Evolutionary conservation across 2,888 invertebrate species (phyloP).

Genomic region (Rhopalosiphum nymphaeae): DNA sequence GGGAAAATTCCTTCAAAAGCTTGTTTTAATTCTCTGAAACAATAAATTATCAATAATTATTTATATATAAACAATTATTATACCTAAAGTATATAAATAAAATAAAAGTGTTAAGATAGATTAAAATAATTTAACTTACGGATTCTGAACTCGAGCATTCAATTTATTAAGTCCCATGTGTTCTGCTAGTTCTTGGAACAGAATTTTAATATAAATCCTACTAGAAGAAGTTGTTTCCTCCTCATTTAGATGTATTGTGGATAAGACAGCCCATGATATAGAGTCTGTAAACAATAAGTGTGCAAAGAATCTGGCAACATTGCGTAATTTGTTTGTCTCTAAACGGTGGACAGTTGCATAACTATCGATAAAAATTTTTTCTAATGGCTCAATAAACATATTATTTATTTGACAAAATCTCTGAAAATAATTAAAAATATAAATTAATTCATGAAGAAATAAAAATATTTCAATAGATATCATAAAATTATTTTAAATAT

Average conservation of each 20-base stretch:
- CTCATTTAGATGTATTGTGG: conserved; percentile 91
- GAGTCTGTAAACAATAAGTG: conserved; percentile 97
- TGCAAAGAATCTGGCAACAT: conserved; percentile 97
- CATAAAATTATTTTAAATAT: not conserved
- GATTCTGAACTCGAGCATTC: conserved; percentile 90
- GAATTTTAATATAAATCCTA: conserved; percentile 96
- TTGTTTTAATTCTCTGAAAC: conserved; percentile 83
- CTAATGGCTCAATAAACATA: conserved; percentile 92
- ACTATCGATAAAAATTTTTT: conserved; percentile 94
- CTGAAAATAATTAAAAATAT: conserved; percentile 70
- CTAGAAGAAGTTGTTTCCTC: conserved; percentile 98
- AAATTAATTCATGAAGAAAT: conserved; percentile 11
- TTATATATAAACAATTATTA: not conserved
- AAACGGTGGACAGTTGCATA: conserved; percentile 95
- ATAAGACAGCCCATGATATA: conserved; percentile 94
- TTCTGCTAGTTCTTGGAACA: conserved; percentile 96
- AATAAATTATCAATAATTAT: conserved; percentile 63
- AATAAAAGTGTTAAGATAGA: conserved; percentile 35
- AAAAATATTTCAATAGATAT: not conserved
- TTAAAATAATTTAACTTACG: conserved; percentile 74
- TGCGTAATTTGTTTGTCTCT: conserved; percentile 94
- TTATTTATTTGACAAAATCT: conserved; percentile 93
- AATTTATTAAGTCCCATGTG: conserved; percentile 95
- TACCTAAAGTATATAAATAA: conserved; percentile 17
- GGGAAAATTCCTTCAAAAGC: conserved; percentile 95